Conservation (phyloP, 1,140 invertebrate species). For the Heliconius himera region DNA sequence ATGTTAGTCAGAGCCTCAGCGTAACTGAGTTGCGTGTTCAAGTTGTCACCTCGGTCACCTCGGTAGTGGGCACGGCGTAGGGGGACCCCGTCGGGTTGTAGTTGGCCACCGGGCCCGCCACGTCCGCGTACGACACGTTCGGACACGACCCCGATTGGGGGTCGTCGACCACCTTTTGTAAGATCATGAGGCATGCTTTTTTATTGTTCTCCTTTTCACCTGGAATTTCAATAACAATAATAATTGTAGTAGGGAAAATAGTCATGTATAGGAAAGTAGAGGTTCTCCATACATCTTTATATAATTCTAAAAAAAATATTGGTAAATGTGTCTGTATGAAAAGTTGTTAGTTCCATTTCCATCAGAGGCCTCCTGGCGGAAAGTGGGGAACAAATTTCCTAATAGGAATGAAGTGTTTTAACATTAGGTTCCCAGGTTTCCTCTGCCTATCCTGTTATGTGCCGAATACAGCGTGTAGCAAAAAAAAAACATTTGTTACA, state of each 20-base stretch:
- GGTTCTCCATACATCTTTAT: no score
- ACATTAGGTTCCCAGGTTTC: no score
- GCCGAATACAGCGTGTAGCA: no score
- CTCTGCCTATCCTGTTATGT: no score
- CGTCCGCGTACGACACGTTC: slow-evolving; percentile 97
- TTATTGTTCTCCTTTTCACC: slow-evolving; percentile 95
- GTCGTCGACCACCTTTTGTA: slow-evolving; percentile 98
- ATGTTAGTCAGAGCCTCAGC: slow-evolving; percentile 28
- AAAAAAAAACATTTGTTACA: no score
- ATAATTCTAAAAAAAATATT: no score
- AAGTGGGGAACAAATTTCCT: no score
- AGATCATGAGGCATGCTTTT: slow-evolving; percentile 95
- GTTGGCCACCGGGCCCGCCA: slow-evolving; percentile 96
- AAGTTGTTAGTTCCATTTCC: no score
- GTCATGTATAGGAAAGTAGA: no score
- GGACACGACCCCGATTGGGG: slow-evolving; percentile 97
- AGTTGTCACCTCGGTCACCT: slow-evolving; percentile 81
- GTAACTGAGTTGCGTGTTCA: slow-evolving; percentile 56
- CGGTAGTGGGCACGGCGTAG: slow-evolving; percentile 92
- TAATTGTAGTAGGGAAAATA: not conserved
- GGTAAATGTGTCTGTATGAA: no score
- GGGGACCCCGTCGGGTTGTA: slow-evolving; percentile 98
- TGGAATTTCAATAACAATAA: slow-evolving; percentile 52
- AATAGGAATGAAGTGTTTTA: no score
- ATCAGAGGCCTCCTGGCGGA: no score